Percentiles rank a stretch among this genome's conserved stretches.
Evolutionary conservation across 2,797 vertebrate species (phyloP).

Genomic region (Urophycis tenuis): DNA sequence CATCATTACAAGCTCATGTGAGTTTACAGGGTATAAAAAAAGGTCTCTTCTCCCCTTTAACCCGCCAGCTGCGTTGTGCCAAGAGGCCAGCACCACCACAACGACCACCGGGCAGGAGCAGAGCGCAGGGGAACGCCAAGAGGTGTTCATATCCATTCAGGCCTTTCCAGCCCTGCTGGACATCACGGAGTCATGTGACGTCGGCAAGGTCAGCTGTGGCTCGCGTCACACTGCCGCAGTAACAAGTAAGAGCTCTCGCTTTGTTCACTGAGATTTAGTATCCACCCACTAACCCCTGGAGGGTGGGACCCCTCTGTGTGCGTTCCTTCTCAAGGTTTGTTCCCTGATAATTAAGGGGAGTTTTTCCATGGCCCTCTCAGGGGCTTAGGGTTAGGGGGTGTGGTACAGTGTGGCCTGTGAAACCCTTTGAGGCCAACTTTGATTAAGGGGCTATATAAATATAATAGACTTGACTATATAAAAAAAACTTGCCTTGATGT

Average conservation of each 20-base stretch:
- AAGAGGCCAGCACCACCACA: slow-evolving; percentile 14
- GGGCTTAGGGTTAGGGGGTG: not conserved
- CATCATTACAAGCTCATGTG: not conserved
- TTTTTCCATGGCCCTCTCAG: not conserved
- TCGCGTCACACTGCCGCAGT: slow-evolving; percentile 84
- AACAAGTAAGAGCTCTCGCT: slow-evolving; percentile 71
- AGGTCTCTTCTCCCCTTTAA: not conserved
- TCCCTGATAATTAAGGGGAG: not conserved
- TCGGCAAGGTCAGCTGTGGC: slow-evolving; percentile 79
- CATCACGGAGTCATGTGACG: slow-evolving; percentile 68
- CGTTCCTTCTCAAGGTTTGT: not conserved
- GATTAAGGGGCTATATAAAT: not conserved
- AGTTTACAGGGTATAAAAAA: not conserved
- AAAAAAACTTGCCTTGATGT: not conserved
- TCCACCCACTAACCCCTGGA: not conserved
- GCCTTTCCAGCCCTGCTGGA: slow-evolving; percentile 88
- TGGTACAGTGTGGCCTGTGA: not conserved
- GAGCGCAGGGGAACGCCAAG: slow-evolving; percentile 24
- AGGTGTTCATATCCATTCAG: slow-evolving; percentile 84
- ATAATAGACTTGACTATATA: not conserved
- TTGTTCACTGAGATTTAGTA: not conserved
- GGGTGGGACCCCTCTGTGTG: not conserved
- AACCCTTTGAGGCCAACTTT: not conserved
- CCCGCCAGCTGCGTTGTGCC: slow-evolving; percentile 23
- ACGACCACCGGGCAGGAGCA: slow-evolving; percentile 22